Base-by-base conservation (phyloP, 2,797 vertebrate species). In the Rallus crepitans region DNA sequence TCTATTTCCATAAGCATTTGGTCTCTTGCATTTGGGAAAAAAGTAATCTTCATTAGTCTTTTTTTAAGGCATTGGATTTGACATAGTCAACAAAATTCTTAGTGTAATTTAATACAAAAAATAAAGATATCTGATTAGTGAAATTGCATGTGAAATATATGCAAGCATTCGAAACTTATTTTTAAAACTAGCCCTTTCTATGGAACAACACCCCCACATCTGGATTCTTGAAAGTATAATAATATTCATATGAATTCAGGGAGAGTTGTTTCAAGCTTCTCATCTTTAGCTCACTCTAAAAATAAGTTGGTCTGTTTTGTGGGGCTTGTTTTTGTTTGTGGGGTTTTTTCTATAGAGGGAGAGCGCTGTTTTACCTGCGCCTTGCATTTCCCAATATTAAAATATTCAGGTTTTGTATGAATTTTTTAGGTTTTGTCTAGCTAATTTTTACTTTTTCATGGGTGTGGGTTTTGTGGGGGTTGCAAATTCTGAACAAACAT, bases 1-100 rank as follows among this genome's bases (percentile, higher is more conserved):
- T 50, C 39, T 68, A 53, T 79, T 96, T 93, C 55, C 57, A 12
- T 64, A 85, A 88, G 53, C 15, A 82, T 33, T 91, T 91, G 53
- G 31, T 16, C 8, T 84, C 52, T 93, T 63, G 18, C 8, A 40
- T 89, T 88, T 92, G 25, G 25, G 25, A 52, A 52, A 31, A 7
- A 27, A 85, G 87, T 35, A 30, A 23, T n/a, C 11, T 48, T 75
- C 37, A 33, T n/a, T 81, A 68, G 15, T 42, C 27, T 56, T 24
- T 91, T 35, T 64, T 21, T 21, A 91, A 73, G 35, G 47, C 27
- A 40, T 55, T 40, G 30, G 3, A n/a, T 47, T 61, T 85, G 31
- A 75, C 23, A 33, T 39, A 48, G 45, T 35, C 55, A 76, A 65
- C 11, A 81, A 85, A 85, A 82, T 47, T 75, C 4, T 60, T 72